These are phyloP conservation scores for Sylvilagus bachmani DNA, from an alignment of 2,113 vertebrate genomes.

Conservation along the genomic window DNA sequence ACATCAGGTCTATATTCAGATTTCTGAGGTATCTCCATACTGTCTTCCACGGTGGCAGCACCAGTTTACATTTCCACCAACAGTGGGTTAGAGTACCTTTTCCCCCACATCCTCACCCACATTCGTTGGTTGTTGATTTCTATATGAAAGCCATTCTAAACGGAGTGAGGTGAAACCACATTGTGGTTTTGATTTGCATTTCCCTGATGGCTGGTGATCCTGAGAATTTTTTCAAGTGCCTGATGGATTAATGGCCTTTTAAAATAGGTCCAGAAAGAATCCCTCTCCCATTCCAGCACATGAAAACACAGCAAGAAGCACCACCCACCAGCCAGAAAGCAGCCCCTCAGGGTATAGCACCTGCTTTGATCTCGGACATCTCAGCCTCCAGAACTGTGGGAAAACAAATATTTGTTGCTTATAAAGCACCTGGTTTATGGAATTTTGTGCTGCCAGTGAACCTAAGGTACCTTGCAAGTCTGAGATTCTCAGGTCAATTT, in stretches of 20 bases:
- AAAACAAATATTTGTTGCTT: neutral
- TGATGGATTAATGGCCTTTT: neutral
- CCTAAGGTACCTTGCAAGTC: neutral
- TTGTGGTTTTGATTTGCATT: too few relatives aligned
- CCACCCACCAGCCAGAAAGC: neutral
- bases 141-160: too few relatives aligned
- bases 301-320: neutral
- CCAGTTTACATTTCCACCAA: too few relatives aligned
- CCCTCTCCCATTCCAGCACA: neutral
- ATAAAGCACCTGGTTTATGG: neutral
- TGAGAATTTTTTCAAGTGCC: too few relatives aligned
- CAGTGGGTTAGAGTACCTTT: too few relatives aligned
- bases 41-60: too few relatives aligned
- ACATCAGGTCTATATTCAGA: too few relatives aligned
- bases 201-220: too few relatives aligned
- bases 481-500: neutral
- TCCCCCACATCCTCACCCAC: too few relatives aligned
- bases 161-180: too few relatives aligned
- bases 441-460: neutral
- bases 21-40: too few relatives aligned
- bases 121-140: too few relatives aligned
- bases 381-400: neutral
- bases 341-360: neutral
- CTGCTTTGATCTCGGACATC: neutral
- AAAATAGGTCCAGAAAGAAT: neutral